A percentile compares a stretch with the other conserved stretches of the same genome.
These are phyloP conservation scores for Erethizon dorsatum DNA, from an alignment of 2,797 vertebrate species.

Conservation along the genomic window DNA sequence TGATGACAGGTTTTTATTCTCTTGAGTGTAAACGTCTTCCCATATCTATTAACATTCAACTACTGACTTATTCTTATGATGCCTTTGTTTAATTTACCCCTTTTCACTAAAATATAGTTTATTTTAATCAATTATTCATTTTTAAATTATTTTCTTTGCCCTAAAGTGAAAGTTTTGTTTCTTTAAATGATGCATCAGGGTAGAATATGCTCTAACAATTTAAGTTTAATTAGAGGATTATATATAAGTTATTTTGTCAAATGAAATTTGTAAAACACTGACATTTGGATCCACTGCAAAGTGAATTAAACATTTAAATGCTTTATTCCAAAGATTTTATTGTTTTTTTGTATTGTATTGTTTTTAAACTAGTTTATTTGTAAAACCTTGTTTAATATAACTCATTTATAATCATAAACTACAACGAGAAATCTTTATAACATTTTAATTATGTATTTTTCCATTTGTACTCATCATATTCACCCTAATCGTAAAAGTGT, in stretches of 20 bases:
- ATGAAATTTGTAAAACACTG: constrained; percentile 22
- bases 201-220: neutral
- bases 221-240: constrained; percentile 46
- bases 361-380: constrained; percentile 1
- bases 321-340: neutral
- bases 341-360: neutral
- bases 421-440: neutral
- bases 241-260: constrained; percentile 31
- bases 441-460: neutral
- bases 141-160: constrained; percentile 53
- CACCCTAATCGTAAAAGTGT: neutral
- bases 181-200: constrained; percentile 36
- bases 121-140: constrained; percentile 27
- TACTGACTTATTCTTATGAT: neutral
- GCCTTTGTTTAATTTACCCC: neutral
- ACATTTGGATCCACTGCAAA: neutral
- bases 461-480: neutral
- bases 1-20: neutral
- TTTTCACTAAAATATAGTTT: neutral
- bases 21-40: neutral
- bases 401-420: neutral
- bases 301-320: neutral
- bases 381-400: neutral
- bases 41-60: neutral
- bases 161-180: constrained; percentile 47